Conservation (phyloP, 2,113 vertebrate species). For the Xerus inauris region DNA sequence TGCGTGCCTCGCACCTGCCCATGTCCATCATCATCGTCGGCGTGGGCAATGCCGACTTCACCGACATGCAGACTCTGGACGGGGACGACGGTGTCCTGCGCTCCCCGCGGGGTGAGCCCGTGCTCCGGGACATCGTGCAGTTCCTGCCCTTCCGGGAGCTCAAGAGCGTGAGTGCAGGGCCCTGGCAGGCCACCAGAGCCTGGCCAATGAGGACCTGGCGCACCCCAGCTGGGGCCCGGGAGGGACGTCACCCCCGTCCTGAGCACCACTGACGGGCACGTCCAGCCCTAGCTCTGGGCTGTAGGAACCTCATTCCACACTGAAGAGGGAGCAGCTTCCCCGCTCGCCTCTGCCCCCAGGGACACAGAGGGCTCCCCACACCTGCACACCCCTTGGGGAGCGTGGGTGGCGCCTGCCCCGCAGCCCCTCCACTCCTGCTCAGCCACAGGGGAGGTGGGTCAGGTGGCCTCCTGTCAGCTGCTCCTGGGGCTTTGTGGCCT, state of each 20-base stretch:
- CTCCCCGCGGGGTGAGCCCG: constrained; percentile 93
- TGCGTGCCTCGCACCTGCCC: constrained; percentile 94
- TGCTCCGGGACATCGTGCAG: constrained; percentile 95
- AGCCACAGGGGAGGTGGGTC: no score
- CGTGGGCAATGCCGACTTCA: constrained; percentile 97
- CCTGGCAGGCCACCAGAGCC: background rate
- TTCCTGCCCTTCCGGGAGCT: constrained; percentile 98
- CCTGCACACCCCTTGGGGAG: no score
- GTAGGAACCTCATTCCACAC: no score
- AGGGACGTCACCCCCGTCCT: no score
- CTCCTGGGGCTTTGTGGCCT: background rate
- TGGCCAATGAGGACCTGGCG: background rate
- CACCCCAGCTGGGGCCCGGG: background rate
- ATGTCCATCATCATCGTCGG: constrained; percentile 98
- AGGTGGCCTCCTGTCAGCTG: background rate
- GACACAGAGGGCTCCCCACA: no score
- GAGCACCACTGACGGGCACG: no score
- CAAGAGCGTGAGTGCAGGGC: constrained; percentile 91
- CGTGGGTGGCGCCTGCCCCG: no score
- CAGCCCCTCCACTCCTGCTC: no score
- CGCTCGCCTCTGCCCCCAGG: no score
- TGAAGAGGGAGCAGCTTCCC: no score
- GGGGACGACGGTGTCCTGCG: constrained; percentile 93
- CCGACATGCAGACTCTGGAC: constrained; percentile 97
- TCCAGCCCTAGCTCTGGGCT: no score